Base-by-base conservation (phyloP, 2,888 invertebrate genomes). In the Seira musarum region DNA sequence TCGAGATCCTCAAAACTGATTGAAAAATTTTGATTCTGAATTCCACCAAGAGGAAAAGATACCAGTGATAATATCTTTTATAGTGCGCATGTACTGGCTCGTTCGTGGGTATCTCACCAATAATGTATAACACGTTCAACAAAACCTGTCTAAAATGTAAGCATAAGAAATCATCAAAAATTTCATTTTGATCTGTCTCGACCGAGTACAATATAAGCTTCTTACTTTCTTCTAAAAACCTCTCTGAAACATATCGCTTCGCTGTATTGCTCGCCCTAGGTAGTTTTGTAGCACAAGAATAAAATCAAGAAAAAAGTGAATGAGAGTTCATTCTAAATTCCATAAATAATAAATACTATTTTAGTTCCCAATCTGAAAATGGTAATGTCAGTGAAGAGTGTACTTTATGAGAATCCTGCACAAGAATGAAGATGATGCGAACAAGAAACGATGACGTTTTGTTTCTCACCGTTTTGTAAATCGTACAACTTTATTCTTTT, bases 61-160 rank as follows among this genome's bases (percentile, higher is more conserved):
- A 49, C 15, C 30, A 8, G 49, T 49, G 49, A 49, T 49, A 3
- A 49, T 49, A 49, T 49, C 49, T 49, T 15, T 49, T n/a, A 8
- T 49, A 8, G 15, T 30, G 30, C 30, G 30, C 30, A 30, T 30
- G 30, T 30, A 30, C 30, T n/a, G n/a, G n/a, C n/a, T 30, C 30
- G 30, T 30, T 30, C 30, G 3, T 30, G 30, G 30, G 30, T 30
- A 30, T 30, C 30, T 30, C 30, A 30, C 30, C 30, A 8, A 30
- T 30, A 49, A 49, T 49, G 49, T n/a, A 49, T 49, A 49, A n/a
- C 17, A 49, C 49, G 49, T 49, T n/a, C 17, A 49, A 13, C 49
- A 49, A 49, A 49, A 49, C 49, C 49, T 49, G 49, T 49, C 49
- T 49, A 49, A 49, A 49, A 49, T 49, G 49, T 49, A 30, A 30